Percentiles rank a stretch among this genome's conserved stretches.
Evolutionary conservation across 2,113 vertebrate genomes (phyloP).

Genomic region (Hiodon tergisus): DNA sequence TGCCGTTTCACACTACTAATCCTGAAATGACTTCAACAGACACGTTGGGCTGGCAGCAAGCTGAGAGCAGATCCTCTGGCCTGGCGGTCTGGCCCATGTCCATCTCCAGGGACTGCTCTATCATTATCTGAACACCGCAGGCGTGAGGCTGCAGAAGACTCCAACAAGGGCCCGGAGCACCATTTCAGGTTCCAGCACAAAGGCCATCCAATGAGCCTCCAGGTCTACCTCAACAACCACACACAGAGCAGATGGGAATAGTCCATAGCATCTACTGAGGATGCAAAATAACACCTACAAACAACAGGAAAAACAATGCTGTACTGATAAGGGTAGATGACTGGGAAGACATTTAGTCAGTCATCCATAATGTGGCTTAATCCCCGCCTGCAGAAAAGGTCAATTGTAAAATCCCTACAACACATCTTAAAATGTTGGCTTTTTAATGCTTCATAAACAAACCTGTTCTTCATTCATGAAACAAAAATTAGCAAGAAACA

Average conservation of each 20-base stretch:
- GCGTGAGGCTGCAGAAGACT: constrained; percentile 44
- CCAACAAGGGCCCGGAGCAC: constrained; percentile 12
- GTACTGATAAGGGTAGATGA: too few species aligned
- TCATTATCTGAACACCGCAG: constrained; percentile 63
- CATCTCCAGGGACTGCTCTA: constrained; percentile 47
- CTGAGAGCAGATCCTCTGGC: neutral
- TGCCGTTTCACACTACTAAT: neutral
- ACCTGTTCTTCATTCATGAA: too few species aligned
- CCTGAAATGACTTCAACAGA: neutral
- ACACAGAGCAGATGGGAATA: neutral
- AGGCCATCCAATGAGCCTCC: constrained; percentile 8
- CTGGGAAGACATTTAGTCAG: too few species aligned
- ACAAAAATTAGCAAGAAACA: too few species aligned
- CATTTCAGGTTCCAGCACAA: constrained; percentile 18
- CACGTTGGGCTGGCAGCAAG: neutral
- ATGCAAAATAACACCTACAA: too few species aligned
- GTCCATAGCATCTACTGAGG: too few species aligned
- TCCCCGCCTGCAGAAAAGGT: too few species aligned
- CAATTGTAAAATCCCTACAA: too few species aligned
- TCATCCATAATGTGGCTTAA: too few species aligned
- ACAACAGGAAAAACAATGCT: too few species aligned
- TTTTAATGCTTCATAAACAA: too few species aligned
- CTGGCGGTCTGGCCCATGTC: constrained; percentile 25
- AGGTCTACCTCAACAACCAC: neutral
- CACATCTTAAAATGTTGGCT: too few species aligned